phyloP scores from a whole-genome alignment of 2,797 vertebrate genomes.

The Melanotaenia parkinsoni region DNA sequence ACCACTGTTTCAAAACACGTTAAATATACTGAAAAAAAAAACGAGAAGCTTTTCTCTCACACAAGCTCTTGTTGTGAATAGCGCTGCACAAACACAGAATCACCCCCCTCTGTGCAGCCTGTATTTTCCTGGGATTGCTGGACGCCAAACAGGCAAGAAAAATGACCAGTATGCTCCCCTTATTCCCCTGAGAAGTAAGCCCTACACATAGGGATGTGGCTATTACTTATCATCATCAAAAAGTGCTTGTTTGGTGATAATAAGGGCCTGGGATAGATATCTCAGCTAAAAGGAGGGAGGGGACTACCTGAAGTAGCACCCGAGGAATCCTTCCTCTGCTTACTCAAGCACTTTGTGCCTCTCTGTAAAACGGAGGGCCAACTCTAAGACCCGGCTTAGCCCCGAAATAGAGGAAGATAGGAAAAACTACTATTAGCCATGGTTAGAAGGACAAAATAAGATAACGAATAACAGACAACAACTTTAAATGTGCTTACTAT shows the following conservation, averaged over 20 bases:
- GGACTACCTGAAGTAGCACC: conserved; percentile 77
- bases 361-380: conserved; percentile 68
- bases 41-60: conserved; percentile 45
- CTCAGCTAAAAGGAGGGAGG: conserved; percentile 74
- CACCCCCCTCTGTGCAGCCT: conserved; percentile 38
- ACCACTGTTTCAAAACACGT: conserved; percentile 19
- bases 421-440: conserved; percentile 73
- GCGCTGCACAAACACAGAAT: conserved; percentile 64
- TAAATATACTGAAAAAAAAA: conserved; percentile 13
- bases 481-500: conserved; percentile 73
- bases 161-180: conserved; percentile 71
- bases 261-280: conserved; percentile 80
- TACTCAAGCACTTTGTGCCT: conserved; percentile 76
- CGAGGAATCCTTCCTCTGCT: conserved; percentile 80
- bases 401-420: conserved; percentile 75
- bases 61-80: conserved; percentile 47
- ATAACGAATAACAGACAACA: conserved; percentile 77
- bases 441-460: conserved; percentile 66
- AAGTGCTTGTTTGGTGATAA: conserved; percentile 84
- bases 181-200: conserved; percentile 77
- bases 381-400: conserved; percentile 77
- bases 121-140: conserved; percentile 63
- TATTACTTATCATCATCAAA: conserved; percentile 85
- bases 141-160: conserved; percentile 77
- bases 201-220: conserved; percentile 77